Evolutionary conservation across 2,797 vertebrate species (phyloP), one percentile per base, ranked within the genome.

Genomic region (Peromyscus melanophrys): DNA sequence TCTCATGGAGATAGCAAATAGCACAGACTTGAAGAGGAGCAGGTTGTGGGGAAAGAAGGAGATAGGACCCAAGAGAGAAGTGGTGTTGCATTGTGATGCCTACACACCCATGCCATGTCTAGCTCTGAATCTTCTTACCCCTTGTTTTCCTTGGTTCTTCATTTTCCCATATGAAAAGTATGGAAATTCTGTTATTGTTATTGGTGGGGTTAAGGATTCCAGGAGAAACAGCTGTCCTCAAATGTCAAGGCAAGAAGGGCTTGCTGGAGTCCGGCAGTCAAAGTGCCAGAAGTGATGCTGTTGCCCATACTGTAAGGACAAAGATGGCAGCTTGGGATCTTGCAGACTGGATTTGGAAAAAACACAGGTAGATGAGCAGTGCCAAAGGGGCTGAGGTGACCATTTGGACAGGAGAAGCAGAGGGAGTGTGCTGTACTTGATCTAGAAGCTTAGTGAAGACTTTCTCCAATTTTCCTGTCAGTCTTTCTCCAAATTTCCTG

Each of bases 281-380:
- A 90, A 76, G 12, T 89, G 49, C 57, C 63, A 92, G 69, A n/a
- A 89, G 86, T 25, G 75, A 84, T 69, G n/a, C 27, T 93, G 40
- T n/a, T 88, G 34, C 59, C 4, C 37, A 37, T 73, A 61, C 4
- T 40, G 1, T 76, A 52, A 59, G 40, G n/a, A 97, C 57, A 63
- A 93, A 87, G 49, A 87, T 21, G 21, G 21, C 43, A 75, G 52
- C 2, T 69, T 19, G 1, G 1, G 52, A 86, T 78, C 73, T 73
- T 73, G 67, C 29, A 57, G 91, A 71, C 19, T 86, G 77, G 21
- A 6, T 81, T 40, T 91, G 89, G 46, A 63, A 46, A 6, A 80
- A 89, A 71, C 57, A 67, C 78, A 71, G 31, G 9, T 82, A 63
- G 40, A 19, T 63, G 40, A 61, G 19, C n/a, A 82, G 57, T n/a